Evolutionary conservation across 2,113 vertebrate genomes (phyloP).

Genomic region (Sebastes schlegelii): DNA sequence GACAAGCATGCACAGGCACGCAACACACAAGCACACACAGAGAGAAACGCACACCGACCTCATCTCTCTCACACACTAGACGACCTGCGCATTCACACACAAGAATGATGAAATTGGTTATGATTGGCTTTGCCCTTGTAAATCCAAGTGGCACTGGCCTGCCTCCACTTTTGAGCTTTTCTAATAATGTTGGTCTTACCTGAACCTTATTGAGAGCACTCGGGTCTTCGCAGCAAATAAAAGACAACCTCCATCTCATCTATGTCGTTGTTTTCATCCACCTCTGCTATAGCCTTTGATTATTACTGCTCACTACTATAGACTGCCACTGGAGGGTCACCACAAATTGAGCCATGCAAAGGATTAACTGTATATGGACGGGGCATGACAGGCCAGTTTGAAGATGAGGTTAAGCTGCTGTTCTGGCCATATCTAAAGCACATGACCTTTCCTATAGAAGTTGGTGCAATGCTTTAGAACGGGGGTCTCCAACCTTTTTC

Average conservation of each 20-base stretch:
- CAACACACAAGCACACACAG: conserved; percentile 16
- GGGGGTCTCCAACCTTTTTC: too few species aligned
- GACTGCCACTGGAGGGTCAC: conserved; percentile 63
- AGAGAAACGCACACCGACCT: conserved; percentile 8
- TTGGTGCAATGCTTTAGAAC: not conserved
- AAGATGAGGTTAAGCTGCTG: conserved; percentile 21
- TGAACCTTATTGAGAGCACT: conserved; percentile 74
- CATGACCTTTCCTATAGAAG: not conserved
- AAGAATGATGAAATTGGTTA: conserved; percentile 53
- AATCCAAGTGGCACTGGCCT: conserved; percentile 70
- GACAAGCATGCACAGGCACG: conserved; percentile 3
- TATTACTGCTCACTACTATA: conserved; percentile 65
- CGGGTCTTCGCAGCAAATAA: conserved; percentile 76
- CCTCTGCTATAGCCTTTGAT: conserved; percentile 57
- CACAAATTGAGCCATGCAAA: conserved; percentile 49
- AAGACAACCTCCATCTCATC: conserved; percentile 66
- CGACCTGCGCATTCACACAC: conserved; percentile 22
- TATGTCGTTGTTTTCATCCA: conserved; percentile 56
- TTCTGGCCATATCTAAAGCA: not conserved
- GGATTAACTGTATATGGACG: conserved; percentile 57
- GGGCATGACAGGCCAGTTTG: conserved; percentile 28
- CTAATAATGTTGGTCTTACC: conserved; percentile 83
- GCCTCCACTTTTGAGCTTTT: conserved; percentile 71
- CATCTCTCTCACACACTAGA: not conserved
- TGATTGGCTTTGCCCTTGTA: conserved; percentile 75